A percentile compares a stretch with the other conserved stretches of the same genome.
phyloP scores from a whole-genome alignment of 2,113 vertebrate genomes.

The Pterocles burchelli region DNA sequence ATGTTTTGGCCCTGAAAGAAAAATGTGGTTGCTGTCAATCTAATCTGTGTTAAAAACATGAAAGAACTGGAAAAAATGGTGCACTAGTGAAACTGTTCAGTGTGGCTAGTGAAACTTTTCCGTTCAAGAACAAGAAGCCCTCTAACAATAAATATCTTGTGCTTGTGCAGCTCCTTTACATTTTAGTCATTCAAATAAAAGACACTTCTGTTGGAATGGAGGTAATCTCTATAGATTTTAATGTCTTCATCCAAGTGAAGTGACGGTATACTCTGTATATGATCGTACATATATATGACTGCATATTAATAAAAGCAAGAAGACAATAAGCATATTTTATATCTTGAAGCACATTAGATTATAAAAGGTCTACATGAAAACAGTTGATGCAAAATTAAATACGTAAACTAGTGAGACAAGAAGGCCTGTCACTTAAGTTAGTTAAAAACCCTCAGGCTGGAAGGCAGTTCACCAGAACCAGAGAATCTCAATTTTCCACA shows the following conservation, averaged over 20 bases:
- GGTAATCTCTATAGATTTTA: neutral
- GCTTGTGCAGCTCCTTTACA: neutral
- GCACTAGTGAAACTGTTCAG: neutral
- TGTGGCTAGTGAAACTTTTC: neutral
- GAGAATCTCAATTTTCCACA: constrained; percentile 55
- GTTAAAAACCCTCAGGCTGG: neutral
- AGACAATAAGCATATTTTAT: neutral
- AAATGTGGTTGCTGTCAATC: constrained; percentile 27
- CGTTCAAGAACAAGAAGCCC: neutral
- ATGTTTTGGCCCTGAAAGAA: constrained; percentile 21
- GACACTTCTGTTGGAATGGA: neutral
- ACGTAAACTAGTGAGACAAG: constrained; percentile 18
- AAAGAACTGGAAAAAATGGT: neutral
- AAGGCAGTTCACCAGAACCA: constrained; percentile 34
- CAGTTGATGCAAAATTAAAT: constrained; percentile 16
- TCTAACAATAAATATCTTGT: neutral
- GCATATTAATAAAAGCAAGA: neutral
- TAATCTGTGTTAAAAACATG: constrained; percentile 11
- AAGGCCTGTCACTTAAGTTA: neutral
- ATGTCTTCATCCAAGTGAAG: neutral
- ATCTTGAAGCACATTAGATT: neutral
- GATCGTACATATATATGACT: neutral
- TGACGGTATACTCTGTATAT: neutral
- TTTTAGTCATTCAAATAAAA: neutral
- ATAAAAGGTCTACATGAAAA: neutral